A percentile compares a stretch with the other conserved stretches of the same genome.
Conservation (phyloP, 2,888 invertebrate species). For the Philhelius pedissequus region DNA sequence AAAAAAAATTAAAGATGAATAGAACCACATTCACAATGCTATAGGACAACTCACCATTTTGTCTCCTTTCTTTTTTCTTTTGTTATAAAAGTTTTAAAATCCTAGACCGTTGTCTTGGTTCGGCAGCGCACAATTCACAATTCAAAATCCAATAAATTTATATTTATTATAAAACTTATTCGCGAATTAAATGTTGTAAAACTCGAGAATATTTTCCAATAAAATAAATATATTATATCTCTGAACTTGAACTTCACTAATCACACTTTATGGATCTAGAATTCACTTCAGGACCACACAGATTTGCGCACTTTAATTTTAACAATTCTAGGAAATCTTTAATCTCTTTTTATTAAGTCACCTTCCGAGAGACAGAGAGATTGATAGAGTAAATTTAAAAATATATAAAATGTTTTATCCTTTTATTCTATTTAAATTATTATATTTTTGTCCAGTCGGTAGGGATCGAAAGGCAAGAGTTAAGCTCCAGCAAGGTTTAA, state of each 20-base stretch:
- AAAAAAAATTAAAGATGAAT: background rate
- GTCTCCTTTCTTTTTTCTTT: background rate
- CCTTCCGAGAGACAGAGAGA: constrained; percentile 22
- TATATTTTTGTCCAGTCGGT: background rate
- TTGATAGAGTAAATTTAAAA: background rate
- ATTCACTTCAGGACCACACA: constrained; percentile 31
- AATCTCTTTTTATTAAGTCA: background rate
- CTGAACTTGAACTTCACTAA: constrained; percentile 9
- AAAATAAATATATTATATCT: background rate
- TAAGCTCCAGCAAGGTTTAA: constrained; percentile 6
- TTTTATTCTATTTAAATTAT: constrained; percentile 14
- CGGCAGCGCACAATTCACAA: background rate
- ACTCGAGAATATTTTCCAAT: background rate
- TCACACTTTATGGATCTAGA: constrained; percentile 26
- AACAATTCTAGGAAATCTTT: constrained; percentile 43
- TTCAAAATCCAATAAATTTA: background rate
- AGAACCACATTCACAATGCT: constrained; percentile 1
- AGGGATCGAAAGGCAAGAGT: constrained; percentile 15
- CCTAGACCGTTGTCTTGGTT: constrained; percentile 11
- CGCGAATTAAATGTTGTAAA: background rate
- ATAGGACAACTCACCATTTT: constrained; percentile 57
- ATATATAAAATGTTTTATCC: constrained; percentile 10
- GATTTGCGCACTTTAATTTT: constrained; percentile 17
- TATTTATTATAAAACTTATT: background rate
- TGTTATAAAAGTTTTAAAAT: background rate